phyloP scores from a whole-genome alignment of 2,797 vertebrate genomes.

The Setipinna tenuifilis region DNA sequence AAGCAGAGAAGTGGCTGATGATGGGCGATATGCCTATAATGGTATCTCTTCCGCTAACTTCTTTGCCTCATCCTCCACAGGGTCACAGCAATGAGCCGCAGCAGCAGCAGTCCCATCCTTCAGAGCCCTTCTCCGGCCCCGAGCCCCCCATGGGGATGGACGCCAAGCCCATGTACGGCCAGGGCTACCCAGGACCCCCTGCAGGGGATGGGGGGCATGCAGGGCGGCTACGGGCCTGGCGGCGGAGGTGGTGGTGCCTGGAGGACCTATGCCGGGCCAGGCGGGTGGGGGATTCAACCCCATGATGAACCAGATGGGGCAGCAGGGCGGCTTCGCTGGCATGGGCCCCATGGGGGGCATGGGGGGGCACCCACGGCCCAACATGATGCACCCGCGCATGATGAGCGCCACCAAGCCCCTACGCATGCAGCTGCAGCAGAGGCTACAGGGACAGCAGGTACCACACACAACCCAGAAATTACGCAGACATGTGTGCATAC shows the following conservation, averaged over 20 bases:
- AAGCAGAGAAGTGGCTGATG: too few relatives aligned
- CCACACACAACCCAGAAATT: background rate
- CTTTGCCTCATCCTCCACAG: slow-evolving; percentile 64
- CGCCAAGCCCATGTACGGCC: slow-evolving; percentile 87
- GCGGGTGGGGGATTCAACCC: slow-evolving; percentile 73
- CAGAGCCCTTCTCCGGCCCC: slow-evolving; percentile 84
- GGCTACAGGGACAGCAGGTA: slow-evolving; percentile 97
- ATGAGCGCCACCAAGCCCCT: slow-evolving; percentile 88
- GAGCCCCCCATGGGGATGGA: slow-evolving; percentile 86
- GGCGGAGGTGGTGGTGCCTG: background rate
- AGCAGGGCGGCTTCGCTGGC: slow-evolving; percentile 80
- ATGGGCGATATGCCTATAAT: too few relatives aligned
- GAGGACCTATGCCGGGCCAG: slow-evolving; percentile 73
- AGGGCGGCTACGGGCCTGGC: slow-evolving; percentile 73
- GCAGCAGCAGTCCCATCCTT: slow-evolving; percentile 65
- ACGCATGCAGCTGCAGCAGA: slow-evolving; percentile 95
- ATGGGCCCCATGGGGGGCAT: slow-evolving; percentile 82
- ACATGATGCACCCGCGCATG: slow-evolving; percentile 86
- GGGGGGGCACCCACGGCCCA: slow-evolving; percentile 82
- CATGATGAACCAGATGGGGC: slow-evolving; percentile 79
- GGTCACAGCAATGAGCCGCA: slow-evolving; percentile 83
- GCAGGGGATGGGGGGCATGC: slow-evolving; percentile 80
- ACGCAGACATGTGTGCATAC: background rate
- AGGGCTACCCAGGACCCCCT: slow-evolving; percentile 86
- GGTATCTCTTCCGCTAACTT: background rate